Conservation (phyloP, 2,888 invertebrate species). For the Ganaspis brasiliensis region DNA sequence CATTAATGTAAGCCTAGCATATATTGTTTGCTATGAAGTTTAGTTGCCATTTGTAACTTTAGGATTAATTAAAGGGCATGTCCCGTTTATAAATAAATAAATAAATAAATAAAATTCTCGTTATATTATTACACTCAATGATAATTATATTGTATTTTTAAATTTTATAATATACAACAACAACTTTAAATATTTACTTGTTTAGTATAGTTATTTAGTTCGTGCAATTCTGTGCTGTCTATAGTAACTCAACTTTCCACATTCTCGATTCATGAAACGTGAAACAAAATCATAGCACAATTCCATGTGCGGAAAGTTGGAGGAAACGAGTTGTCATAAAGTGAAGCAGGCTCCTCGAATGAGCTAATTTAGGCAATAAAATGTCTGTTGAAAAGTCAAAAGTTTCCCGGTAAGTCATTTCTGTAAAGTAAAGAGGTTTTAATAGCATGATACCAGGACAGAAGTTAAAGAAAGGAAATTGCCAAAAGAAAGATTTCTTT, state of each 20-base stretch:
- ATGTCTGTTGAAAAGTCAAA: background rate
- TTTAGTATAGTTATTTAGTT: too few relatives aligned
- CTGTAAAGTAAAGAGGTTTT: background rate
- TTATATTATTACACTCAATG: too few relatives aligned
- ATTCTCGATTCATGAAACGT: background rate
- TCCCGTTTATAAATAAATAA: too few relatives aligned
- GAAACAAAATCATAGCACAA: slow-evolving; percentile 12
- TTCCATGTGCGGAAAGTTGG: background rate
- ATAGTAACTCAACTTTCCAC: background rate
- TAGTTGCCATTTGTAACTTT: too few relatives aligned
- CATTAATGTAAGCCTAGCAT: too few relatives aligned
- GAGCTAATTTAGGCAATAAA: slow-evolving; percentile 3
- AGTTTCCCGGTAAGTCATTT: background rate
- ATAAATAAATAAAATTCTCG: too few relatives aligned
- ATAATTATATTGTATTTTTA: too few relatives aligned
- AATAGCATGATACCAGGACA: background rate
- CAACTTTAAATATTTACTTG: too few relatives aligned
- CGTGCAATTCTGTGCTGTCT: too few relatives aligned
- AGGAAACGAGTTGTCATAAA: slow-evolving; percentile 21
- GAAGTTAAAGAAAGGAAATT: slow-evolving; percentile 3
- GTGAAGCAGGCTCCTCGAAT: background rate
- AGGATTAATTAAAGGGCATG: too few relatives aligned
- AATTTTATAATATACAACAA: too few relatives aligned
- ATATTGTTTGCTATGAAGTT: too few relatives aligned
- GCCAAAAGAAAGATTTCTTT: background rate